Conservation (phyloP, 2,113 vertebrate genomes). For the Synodontis membranacea region DNA sequence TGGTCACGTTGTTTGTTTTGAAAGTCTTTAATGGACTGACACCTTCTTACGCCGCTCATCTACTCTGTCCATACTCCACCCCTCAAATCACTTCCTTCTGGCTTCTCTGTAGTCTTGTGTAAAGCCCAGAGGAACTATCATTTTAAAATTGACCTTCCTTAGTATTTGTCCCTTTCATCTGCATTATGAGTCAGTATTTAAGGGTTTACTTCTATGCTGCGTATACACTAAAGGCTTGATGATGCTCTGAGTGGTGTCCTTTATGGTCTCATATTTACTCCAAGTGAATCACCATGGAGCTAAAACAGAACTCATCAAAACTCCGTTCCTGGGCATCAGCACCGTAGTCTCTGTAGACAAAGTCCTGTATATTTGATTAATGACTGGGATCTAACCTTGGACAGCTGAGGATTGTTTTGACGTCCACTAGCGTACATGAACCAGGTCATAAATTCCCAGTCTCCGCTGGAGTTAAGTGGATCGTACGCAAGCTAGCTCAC, state of each 20-base stretch:
- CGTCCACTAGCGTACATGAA: conserved; percentile 17
- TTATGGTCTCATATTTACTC: background rate
- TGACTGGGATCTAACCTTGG: conserved; percentile 5
- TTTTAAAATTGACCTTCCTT: background rate
- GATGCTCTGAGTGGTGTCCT: background rate
- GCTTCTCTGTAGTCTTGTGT: too few relatives aligned
- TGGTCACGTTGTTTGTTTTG: background rate
- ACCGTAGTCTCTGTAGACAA: background rate
- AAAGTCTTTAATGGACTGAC: background rate
- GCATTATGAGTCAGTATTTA: background rate
- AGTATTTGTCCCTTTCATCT: background rate
- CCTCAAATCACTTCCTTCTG: conserved; percentile 7
- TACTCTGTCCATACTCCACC: background rate
- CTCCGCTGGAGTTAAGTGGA: background rate
- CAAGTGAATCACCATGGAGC: background rate
- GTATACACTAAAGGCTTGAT: background rate
- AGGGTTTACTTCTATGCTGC: background rate
- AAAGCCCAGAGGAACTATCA: background rate
- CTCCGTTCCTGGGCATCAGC: background rate
- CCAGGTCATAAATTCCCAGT: conserved; percentile 12
- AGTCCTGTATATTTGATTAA: background rate
- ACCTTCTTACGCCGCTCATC: background rate
- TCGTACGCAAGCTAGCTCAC: conserved; percentile 7
- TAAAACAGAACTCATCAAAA: background rate
- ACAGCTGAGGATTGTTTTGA: conserved; percentile 30